phyloP scores from a whole-genome alignment of 2,888 invertebrate species.

The Entomobrya multifasciata region DNA sequence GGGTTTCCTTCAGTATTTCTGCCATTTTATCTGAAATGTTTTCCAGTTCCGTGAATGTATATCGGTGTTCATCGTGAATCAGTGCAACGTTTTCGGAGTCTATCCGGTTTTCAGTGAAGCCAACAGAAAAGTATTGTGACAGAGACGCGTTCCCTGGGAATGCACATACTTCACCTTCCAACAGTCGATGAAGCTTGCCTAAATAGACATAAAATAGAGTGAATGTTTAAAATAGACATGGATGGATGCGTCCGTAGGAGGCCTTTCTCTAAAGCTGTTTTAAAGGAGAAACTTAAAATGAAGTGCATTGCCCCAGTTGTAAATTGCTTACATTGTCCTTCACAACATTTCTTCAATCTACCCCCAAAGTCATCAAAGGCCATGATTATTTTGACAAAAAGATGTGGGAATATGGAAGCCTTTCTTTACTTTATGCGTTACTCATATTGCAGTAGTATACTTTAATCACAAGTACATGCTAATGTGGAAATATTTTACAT shows the following conservation, averaged over 20 bases:
- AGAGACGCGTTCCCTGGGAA: constrained; percentile 71
- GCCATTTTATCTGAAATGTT: constrained; percentile 58
- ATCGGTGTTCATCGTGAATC: constrained; percentile 55
- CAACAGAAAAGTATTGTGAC: constrained; percentile 58
- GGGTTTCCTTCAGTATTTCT: constrained; percentile 45
- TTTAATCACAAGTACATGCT: no score
- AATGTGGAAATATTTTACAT: no score
- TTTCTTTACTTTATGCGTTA: no score
- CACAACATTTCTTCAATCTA: constrained; percentile 52
- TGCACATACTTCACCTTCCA: constrained; percentile 56
- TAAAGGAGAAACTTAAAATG: no score
- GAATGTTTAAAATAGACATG: no score
- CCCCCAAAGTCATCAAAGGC: constrained; percentile 37
- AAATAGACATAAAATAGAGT: no score
- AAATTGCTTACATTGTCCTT: constrained; percentile 59
- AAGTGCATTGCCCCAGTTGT: no score
- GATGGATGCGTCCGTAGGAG: no score
- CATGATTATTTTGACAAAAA: no score
- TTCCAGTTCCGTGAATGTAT: constrained; percentile 56
- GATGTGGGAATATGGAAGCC: no score
- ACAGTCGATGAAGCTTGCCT: constrained; percentile 49
- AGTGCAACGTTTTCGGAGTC: constrained; percentile 49
- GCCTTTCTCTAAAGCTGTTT: no score
- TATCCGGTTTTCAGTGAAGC: constrained; percentile 56
- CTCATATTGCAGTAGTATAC: no score